Base-by-base conservation (phyloP, 2,888 invertebrate species). In the Agriopis aurantiaria region DNA sequence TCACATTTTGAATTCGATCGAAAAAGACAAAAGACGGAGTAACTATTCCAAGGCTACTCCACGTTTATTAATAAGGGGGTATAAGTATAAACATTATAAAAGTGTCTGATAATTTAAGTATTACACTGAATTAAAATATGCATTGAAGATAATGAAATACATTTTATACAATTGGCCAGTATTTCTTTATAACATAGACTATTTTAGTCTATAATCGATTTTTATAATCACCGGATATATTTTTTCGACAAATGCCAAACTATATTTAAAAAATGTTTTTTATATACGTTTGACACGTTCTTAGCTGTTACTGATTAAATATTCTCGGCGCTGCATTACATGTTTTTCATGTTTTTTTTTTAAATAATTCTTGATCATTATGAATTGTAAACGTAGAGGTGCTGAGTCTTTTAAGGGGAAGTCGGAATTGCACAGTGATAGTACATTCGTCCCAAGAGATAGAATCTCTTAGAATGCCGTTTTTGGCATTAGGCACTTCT, bases 361-460 rank as follows among this genome's bases (percentile, higher is more conserved):
- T 23, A 33, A 52, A 23, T 23, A 23, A 52, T 52, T 23, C 52
- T 7, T 43, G 9, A 43, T 8, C 2, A 8, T 10, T 43, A 43
- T 14, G 6, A 45, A 17, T 45, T 45, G 33, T 10, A 12, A 59
- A 46, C 17, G 51, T 58, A 52, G 41, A 63, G 68, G 68, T 68
- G 64, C 68, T 69, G 65, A 46, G 55, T 64, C 48, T 8, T 56
- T 48, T 14, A 9, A 55, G 46, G 59, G 60, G 53, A 65, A 49
- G 56, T 56, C 53, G 48, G 57, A 57, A 46, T 64, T 49, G 65
- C 74, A 60, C 64, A 75, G 78, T 82, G 82, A 81, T 78, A 79
- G 68, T 63, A 70, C 63, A 74, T 80, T 78, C 81, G 83, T 83
- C 81, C 82, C 45, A 57, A 71, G 82, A 84, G 83, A 84, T 84